Percentiles rank a stretch among this genome's conserved stretches.
Evolutionary conservation across 2,888 invertebrate species (phyloP).

Genomic region (Leptopilina syphax): DNA sequence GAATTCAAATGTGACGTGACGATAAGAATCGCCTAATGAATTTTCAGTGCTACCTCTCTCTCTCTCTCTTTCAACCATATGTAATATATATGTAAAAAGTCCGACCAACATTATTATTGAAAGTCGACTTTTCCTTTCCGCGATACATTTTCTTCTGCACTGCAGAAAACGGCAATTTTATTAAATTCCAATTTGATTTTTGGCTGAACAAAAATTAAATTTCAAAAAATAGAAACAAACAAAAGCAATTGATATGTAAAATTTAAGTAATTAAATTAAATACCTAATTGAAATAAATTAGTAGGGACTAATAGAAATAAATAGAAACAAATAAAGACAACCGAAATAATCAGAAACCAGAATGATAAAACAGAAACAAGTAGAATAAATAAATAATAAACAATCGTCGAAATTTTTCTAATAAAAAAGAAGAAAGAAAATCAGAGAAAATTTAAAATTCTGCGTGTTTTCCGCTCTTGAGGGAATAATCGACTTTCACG

Average conservation of each 20-base stretch:
- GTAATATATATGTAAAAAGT: background rate
- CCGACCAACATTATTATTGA: background rate
- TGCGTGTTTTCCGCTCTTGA: conserved; percentile 1
- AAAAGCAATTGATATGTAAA: too few species aligned
- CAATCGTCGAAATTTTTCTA: too few species aligned
- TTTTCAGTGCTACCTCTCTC: conserved; percentile 8
- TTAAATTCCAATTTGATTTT: too few species aligned
- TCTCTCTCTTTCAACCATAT: too few species aligned
- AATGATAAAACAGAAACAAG: too few species aligned
- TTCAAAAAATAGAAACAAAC: background rate
- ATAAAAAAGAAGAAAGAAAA: too few species aligned
- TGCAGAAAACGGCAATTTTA: background rate
- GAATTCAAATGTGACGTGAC: conserved; percentile 36
- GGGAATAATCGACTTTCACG: conserved; percentile 62
- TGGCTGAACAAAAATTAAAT: background rate
- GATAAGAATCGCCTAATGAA: conserved; percentile 38
- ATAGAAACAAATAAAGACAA: too few species aligned
- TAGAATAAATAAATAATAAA: too few species aligned
- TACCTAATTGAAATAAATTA: too few species aligned
- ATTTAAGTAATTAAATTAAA: too few species aligned
- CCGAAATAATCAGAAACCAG: too few species aligned
- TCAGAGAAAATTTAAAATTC: background rate
- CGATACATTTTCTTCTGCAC: background rate
- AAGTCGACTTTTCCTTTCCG: background rate
- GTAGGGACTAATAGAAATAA: too few species aligned